Evolutionary conservation across 1,140 invertebrate species (phyloP).

Genomic region (Cotesia chilonis): DNA sequence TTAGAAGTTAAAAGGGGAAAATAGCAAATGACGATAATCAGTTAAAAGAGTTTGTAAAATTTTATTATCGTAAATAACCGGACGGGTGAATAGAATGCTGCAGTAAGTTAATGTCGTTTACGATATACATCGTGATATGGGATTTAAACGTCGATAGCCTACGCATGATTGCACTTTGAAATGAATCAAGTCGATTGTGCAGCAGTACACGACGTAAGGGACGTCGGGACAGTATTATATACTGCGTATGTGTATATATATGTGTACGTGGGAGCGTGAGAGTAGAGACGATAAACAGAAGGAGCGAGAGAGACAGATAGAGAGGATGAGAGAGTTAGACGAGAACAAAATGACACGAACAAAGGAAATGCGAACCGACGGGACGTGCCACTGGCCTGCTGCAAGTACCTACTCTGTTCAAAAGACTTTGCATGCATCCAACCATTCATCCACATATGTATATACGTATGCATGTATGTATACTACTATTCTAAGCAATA

Average conservation of each 20-base stretch:
- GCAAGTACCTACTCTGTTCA: background rate
- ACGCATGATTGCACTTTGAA: slow-evolving; percentile 16
- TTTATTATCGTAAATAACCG: too few species aligned
- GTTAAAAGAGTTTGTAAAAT: too few species aligned
- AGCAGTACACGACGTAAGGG: background rate
- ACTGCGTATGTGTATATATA: too few species aligned
- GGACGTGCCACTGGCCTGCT: slow-evolving; percentile 26
- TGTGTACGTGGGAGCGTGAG: background rate
- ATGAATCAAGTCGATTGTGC: slow-evolving; percentile 11
- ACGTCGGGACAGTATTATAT: too few species aligned
- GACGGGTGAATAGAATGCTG: too few species aligned
- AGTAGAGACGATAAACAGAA: background rate
- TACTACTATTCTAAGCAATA: background rate
- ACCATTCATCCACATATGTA: too few species aligned
- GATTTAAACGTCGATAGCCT: background rate
- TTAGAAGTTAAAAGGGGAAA: too few species aligned
- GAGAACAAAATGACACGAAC: slow-evolving; percentile 7
- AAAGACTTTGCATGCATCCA: too few species aligned
- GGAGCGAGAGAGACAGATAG: background rate
- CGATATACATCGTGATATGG: too few species aligned
- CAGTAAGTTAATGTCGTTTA: too few species aligned
- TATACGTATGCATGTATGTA: too few species aligned
- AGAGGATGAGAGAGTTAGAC: slow-evolving; percentile 4
- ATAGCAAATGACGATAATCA: too few species aligned
- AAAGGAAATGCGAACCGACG: slow-evolving; percentile 30